These are phyloP conservation scores for Anser cygnoides DNA, from an alignment of 2,113 vertebrate genomes.

Conservation along the genomic window DNA sequence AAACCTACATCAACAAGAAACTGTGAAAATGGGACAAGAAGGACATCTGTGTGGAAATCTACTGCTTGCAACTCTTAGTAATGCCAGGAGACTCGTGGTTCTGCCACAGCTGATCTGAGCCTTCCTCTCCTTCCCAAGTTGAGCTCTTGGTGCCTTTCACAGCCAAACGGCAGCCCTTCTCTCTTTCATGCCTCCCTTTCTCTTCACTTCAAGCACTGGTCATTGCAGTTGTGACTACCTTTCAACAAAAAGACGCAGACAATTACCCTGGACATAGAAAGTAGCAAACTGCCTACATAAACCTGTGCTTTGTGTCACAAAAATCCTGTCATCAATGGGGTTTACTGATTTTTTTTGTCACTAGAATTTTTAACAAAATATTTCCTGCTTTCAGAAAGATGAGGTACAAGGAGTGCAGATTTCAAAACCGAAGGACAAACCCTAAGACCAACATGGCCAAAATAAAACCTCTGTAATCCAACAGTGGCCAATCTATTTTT, in stretches of 20 bases:
- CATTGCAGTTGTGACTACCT: background rate
- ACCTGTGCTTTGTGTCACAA: background rate
- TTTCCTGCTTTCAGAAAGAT: background rate
- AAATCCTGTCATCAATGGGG: background rate
- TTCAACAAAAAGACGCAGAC: background rate
- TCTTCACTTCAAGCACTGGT: background rate
- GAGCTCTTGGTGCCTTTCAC: background rate
- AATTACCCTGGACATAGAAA: background rate
- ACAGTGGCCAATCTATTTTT: background rate
- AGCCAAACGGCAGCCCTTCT: background rate
- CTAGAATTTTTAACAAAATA: background rate
- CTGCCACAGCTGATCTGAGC: background rate
- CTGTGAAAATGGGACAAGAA: background rate
- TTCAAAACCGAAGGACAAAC: background rate
- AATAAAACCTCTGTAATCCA: background rate
- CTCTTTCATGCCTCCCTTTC: background rate
- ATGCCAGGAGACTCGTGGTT: background rate
- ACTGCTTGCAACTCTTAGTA: background rate
- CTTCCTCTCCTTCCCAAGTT: background rate
- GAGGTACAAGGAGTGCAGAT: background rate
- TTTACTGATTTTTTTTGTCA: background rate
- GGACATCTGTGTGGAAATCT: background rate
- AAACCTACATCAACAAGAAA: background rate
- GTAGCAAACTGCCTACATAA: background rate
- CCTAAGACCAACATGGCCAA: rapidly evolving